phyloP scores from a whole-genome alignment of 35 echinoderm and acorn worm genomes.

The Apostichopus californicus region DNA sequence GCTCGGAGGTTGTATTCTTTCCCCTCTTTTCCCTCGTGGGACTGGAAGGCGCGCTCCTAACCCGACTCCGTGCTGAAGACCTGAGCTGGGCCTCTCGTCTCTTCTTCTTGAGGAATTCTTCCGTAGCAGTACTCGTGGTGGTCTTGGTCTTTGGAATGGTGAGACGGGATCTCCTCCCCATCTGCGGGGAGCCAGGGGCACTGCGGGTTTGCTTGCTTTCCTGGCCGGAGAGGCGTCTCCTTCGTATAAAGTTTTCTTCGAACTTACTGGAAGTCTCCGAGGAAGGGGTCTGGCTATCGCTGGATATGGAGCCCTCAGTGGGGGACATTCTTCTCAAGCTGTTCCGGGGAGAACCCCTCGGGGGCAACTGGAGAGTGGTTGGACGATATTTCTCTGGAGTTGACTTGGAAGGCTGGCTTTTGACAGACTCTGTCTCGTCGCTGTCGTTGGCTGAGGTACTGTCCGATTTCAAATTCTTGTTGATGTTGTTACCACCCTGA shows the following conservation, averaged over 20 bases:
- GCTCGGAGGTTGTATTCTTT: constrained; percentile 36
- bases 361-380: constrained; percentile 44
- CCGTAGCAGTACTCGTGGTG: constrained; percentile 50
- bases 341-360: constrained; percentile 29
- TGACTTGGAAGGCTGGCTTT: constrained; percentile 33
- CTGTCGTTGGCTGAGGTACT: constrained; percentile 53
- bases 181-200: constrained; percentile 33
- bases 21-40: constrained; percentile 64
- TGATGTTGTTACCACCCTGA: not conserved
- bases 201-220: constrained; percentile 9
- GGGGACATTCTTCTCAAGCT: constrained; percentile 13
- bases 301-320: constrained; percentile 31
- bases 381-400: constrained; percentile 32
- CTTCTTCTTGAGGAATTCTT: constrained; percentile 72
- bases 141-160: constrained; percentile 45
- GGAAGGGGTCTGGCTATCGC: constrained; percentile 53
- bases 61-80: not conserved
- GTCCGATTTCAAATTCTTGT: constrained; percentile 43
- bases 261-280: constrained; percentile 49
- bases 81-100: constrained; percentile 46
- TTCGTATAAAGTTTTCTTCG: constrained; percentile 12
- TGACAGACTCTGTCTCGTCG: constrained; percentile 53
- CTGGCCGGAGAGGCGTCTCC: not conserved
- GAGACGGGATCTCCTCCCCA: constrained; percentile 19
- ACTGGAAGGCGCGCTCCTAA: constrained; percentile 81